Percentiles rank a stretch among this genome's conserved stretches.
phyloP scores from a whole-genome alignment of 1,140 invertebrate species.

The Calliopsis andreniformis region DNA sequence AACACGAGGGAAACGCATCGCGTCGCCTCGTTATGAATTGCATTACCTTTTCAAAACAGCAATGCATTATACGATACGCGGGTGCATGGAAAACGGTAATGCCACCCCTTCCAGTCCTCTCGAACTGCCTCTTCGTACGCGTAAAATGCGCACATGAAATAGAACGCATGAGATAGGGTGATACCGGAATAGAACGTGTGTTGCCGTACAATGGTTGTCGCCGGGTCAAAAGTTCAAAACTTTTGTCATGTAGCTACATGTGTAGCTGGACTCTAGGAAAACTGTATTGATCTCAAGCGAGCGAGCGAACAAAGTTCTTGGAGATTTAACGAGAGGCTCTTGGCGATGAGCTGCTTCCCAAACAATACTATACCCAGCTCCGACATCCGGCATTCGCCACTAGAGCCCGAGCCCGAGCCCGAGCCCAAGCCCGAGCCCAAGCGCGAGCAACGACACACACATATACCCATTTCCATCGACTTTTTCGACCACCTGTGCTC shows the following conservation, averaged over 20 bases:
- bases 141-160: not conserved
- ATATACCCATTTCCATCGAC: too few species aligned
- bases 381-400: not conserved
- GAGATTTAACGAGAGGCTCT: slow-evolving; percentile 48
- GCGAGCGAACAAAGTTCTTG: slow-evolving; percentile 30
- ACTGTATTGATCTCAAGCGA: slow-evolving; percentile 34
- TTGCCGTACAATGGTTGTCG: slow-evolving; percentile 26
- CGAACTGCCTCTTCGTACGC: not conserved
- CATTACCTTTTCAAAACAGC: slow-evolving; percentile 43
- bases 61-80: slow-evolving; percentile 2
- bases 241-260: slow-evolving; percentile 35
- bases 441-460: not conserved
- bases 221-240: slow-evolving; percentile 40
- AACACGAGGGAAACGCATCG: slow-evolving; percentile 4
- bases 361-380: slow-evolving; percentile 17
- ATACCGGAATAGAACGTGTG: slow-evolving; percentile 8
- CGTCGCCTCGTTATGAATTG: slow-evolving; percentile 27
- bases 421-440: slow-evolving; percentile 16
- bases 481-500: too few species aligned
- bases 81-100: not conserved
- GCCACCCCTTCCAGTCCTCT: not conserved
- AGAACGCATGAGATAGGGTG: not conserved
- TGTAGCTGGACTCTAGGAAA: slow-evolving; percentile 8
- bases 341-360: slow-evolving; percentile 42
- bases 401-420: slow-evolving; percentile 15